Evolutionary conservation across 2,888 invertebrate species (phyloP), one percentile per base, ranked within the genome.

Genomic region (Phymatocera aterrima): DNA sequence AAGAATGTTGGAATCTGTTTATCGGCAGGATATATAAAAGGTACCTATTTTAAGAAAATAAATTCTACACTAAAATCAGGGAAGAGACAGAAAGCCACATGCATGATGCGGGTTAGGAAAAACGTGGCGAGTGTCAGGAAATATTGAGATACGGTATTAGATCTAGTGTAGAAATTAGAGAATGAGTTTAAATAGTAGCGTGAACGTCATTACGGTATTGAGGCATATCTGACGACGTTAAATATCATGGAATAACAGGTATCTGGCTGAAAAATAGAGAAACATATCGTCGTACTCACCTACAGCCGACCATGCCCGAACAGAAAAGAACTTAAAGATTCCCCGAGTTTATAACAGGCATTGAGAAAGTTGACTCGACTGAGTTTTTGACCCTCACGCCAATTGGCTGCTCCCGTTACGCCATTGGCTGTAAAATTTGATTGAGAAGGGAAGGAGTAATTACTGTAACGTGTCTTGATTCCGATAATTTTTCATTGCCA

Each of bases 241-340:
- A 75, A 60, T 57, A 15, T 8, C 24, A 1, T 12, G 21, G 40
- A 40, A 10, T 40, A 3, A 57, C 1, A 18, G 3, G 34, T 57
- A 60, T 54, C 24, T 40, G 6, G 4, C 12, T 4, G 1, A 75
- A 57, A 75, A 60, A 40, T 75, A 75, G n/a, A 60, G 57, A 43
- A 60, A 75, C 75, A 75, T 40, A 75, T 75, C 68, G 43, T 40
- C 40, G 21, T 24, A 75, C 75, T 75, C 75, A 75, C 75, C 75
- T 75, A 75, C 75, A 60, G 60, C 75, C 75, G 43, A 75, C 75
- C 75, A 75, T 57, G 75, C 75, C 75, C 43, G 75, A 75, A 75
- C 75, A 75, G 75, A 75, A 75, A 75, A 75, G 75, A 75, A 12
- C 75, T n/a, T n/a, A n/a, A n/a, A n/a, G n/a, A n/a, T n/a, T n/a